Base-by-base conservation (phyloP, 2,888 invertebrate species). In the Lasioglossum zephyrum region DNA sequence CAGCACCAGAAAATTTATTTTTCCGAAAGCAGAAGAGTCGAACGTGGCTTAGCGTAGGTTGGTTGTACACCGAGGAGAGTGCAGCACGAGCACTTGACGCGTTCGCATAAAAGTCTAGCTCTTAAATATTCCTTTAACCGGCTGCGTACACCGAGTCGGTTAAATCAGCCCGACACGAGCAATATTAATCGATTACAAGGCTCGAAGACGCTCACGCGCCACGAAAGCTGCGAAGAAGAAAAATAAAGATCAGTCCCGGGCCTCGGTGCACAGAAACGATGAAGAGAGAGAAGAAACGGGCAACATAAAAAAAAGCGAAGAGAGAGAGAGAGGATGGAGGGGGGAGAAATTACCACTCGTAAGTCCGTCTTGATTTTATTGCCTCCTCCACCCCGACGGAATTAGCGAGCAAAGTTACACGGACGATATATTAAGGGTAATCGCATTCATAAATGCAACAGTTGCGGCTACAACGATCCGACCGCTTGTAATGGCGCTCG, bases 361-460 rank as follows among this genome's bases (percentile, higher is more conserved):
- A 87, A 85, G 44, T 88, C 57, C 79, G 76, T 84, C 72, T 47
- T 60, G 82, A 89, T 81, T 91, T 88, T 91, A 88, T 87, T 86
- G 81, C 79, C 69, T 78, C 77, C 80, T 79, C 69, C 77, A 47
- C 73, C 73, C 74, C 57, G 82, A 9, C 39, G 78, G 80, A 91
- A 91, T 91, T 91, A 86, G 89, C 85, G 81, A 73, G 84, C 79
- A 80, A 70, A 81, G 82, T 89, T 88, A 82, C 81, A 88, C 84
- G 84, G 69, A 81, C 90, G 88, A 92, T 92, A 93, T 92, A 92
- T 93, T 91, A 92, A 91, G 86, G 87, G 87, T 91, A 92, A 92
- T 92, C 90, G 91, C 90, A 92, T 92, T 93, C 91, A 92, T 92
- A 92, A 93, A 92, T 92, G 92, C 92, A 92, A 92, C 91, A 89